Percentiles rank a stretch among this genome's conserved stretches.
These are phyloP conservation scores for Rhyacophila evoluta DNA, from an alignment of 2,888 invertebrate species.

Conservation along the genomic window DNA sequence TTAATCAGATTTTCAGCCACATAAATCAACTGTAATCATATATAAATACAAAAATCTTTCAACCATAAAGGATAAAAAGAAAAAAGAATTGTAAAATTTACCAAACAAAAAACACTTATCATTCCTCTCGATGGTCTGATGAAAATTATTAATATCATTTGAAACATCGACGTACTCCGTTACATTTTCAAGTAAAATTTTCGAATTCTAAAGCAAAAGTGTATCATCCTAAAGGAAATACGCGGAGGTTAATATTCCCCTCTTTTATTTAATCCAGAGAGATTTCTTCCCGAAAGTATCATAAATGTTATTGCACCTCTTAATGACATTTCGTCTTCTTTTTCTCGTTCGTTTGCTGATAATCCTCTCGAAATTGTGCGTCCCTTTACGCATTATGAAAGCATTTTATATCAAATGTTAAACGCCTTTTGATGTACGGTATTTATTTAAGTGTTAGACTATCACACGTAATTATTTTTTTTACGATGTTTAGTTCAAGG, in stretches of 20 bases:
- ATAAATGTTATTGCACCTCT: constrained; percentile 22
- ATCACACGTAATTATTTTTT: no score
- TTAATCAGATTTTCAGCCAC: no score
- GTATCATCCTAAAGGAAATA: neutral
- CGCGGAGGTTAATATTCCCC: neutral
- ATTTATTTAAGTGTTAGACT: no score
- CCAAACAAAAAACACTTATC: neutral
- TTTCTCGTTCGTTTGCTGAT: constrained; percentile 12
- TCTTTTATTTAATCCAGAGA: neutral
- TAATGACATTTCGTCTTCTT: constrained; percentile 22
- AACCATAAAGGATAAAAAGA: neutral
- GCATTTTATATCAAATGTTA: no score
- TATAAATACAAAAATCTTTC: neutral
- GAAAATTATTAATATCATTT: neutral
- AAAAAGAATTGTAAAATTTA: no score
- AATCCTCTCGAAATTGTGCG: neutral
- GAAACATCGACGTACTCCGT: neutral
- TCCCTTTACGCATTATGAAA: neutral
- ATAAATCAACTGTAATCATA: neutral
- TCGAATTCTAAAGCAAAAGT: neutral
- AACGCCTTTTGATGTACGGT: no score
- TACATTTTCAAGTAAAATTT: neutral
- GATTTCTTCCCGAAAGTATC: neutral
- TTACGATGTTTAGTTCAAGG: no score
- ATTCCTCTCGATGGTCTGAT: neutral